These are phyloP conservation scores for Aplodontia rufa DNA, from an alignment of 2,113 vertebrate species.

Conservation along the genomic window DNA sequence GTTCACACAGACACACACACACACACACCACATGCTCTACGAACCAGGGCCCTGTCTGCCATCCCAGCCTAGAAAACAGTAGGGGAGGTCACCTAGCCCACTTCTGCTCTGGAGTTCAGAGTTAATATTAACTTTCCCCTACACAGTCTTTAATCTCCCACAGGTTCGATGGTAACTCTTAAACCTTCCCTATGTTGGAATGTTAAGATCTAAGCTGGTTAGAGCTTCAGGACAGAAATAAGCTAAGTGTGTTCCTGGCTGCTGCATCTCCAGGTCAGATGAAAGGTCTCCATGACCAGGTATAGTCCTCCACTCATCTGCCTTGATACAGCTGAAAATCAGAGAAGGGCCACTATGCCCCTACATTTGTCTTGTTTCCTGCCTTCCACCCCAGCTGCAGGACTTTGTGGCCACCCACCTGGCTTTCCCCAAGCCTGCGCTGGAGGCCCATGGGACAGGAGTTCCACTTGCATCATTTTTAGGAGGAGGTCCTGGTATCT, in stretches of 20 bases:
- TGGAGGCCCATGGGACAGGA: too few relatives aligned
- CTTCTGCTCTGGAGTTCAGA: background rate
- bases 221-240: background rate
- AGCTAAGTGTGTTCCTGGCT: background rate
- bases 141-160: background rate
- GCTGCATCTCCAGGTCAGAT: background rate
- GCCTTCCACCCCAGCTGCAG: background rate
- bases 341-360: background rate
- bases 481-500: background rate
- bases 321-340: background rate
- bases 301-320: background rate
- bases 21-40: too few relatives aligned
- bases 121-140: background rate
- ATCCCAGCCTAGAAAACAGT: background rate
- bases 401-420: rapidly evolving
- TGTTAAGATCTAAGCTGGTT: background rate
- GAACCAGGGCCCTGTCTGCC: background rate
- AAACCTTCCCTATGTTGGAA: background rate
- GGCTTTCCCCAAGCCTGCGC: too few relatives aligned
- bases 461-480: background rate
- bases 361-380: background rate
- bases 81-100: background rate
- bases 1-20: too few relatives aligned
- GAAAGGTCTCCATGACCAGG: background rate
- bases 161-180: background rate